These are phyloP conservation scores for Chaetodon trifascialis DNA, from an alignment of 2,113 vertebrate genomes.

Conservation along the genomic window DNA sequence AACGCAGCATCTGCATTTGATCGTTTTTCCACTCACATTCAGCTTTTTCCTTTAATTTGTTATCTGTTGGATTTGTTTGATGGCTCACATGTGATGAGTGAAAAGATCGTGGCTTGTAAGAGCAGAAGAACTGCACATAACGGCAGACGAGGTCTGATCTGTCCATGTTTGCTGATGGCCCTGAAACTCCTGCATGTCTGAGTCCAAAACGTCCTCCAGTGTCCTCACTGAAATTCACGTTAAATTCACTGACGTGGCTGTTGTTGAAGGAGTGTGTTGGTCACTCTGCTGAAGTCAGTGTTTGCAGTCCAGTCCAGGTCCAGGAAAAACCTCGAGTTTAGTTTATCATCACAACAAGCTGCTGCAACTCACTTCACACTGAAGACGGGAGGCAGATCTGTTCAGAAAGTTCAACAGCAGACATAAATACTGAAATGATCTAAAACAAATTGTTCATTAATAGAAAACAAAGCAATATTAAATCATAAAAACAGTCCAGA, in stretches of 20 bases:
- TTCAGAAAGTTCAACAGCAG: background rate
- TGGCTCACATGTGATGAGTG: too few relatives aligned
- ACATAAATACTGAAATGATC: background rate
- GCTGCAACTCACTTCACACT: background rate
- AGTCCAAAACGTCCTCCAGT: background rate
- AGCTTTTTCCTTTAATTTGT: too few relatives aligned
- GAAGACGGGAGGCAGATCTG: background rate
- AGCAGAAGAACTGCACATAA: too few relatives aligned
- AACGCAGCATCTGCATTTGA: too few relatives aligned
- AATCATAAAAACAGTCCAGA: background rate
- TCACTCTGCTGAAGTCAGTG: background rate
- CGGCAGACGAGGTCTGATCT: too few relatives aligned
- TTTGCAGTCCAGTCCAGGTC: background rate
- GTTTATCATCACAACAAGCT: background rate
- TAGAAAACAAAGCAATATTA: too few relatives aligned
- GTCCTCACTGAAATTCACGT: background rate
- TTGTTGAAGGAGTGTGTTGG: background rate
- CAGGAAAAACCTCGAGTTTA: background rate
- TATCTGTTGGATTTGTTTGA: too few relatives aligned
- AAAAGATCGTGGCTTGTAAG: too few relatives aligned
- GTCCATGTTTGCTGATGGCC: too few relatives aligned
- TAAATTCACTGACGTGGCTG: background rate
- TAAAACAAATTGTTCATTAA: background rate
- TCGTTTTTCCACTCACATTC: too few relatives aligned
- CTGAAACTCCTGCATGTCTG: too few relatives aligned